These are phyloP conservation scores for Penelope pileata DNA, from an alignment of 2,113 vertebrate species.

Conservation along the genomic window DNA sequence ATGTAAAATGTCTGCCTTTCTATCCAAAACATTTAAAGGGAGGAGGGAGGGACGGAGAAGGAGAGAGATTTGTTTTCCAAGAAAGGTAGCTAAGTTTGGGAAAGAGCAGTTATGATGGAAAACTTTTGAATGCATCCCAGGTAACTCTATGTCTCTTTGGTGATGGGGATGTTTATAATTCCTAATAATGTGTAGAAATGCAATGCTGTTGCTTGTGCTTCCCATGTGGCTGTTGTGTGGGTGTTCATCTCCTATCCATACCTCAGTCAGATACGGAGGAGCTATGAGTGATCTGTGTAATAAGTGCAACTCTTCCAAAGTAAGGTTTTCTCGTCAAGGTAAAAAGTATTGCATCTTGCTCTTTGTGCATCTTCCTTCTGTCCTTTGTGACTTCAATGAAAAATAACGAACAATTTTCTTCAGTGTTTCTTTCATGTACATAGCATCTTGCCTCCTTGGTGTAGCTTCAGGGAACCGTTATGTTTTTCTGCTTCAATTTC, in stretches of 20 bases:
- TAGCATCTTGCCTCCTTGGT: not conserved
- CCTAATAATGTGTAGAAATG: not conserved
- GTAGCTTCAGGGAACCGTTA: not conserved
- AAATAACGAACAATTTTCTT: not conserved
- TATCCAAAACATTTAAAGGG: not conserved
- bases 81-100: not conserved
- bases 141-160: not conserved
- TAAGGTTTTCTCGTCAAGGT: not conserved
- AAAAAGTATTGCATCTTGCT: not conserved
- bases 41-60: not conserved
- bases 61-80: not conserved
- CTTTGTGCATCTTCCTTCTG: not conserved
- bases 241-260: not conserved
- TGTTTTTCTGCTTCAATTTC: not conserved
- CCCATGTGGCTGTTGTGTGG: not conserved
- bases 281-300: not conserved
- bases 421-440: not conserved
- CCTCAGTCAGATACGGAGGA: not conserved
- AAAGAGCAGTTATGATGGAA: not conserved
- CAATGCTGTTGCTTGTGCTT: not conserved
- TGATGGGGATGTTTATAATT: not conserved
- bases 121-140: not conserved
- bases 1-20: not conserved
- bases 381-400: not conserved
- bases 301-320: not conserved